Evolutionary conservation across 2,888 invertebrate species (phyloP), one percentile per base, ranked within the genome.

Genomic region (Zhengitettix transpicula): DNA sequence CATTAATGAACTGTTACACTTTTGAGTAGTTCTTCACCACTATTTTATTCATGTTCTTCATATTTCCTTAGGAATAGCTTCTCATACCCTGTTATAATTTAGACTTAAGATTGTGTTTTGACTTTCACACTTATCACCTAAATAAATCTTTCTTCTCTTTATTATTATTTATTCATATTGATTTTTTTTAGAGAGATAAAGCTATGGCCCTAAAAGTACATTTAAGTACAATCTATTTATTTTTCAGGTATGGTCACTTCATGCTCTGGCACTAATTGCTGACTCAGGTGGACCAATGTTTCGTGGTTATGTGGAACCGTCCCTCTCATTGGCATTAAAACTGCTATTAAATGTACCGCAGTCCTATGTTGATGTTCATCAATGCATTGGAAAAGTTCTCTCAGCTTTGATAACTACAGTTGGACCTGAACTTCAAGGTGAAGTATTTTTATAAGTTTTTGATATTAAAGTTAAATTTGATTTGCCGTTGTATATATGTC

Each of bases 281-380:
- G 97, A 98, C 74, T 96, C 97, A 0, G 96, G 98, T 1, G 99
- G 99, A 0, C 98, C 99, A 0, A 97, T 99, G 95, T 99, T 99
- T 77, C 82, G 97, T 28, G 85, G 92, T 40, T 99, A 95, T 74
- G 96, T 98, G 16, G 98, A 99, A 70, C 92, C 95, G 0, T 89
- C 94, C 0, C 77, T 99, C 59, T 89, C 89, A 11, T 78, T 96
- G 57, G 87, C 91, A n/a, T 75, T 99, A 61, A 93, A 94, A 69
- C 78, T 97, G 58, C 76, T 96, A 58, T 79, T 96, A 63, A 85
- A 85, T 58, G 90, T 95, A n/a, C 91, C 95, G 9, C 89, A 93
- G 51, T 89, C 89, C 61, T 83, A 87, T 68, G 90, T 89, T 44
- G 95, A 96, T 71, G 85, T 97, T 17, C 93, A 94, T 73, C 89